Evolutionary conservation across 92 coral and sea anemone species (phyloP).

Genomic region (Pocillopora meandrina): DNA sequence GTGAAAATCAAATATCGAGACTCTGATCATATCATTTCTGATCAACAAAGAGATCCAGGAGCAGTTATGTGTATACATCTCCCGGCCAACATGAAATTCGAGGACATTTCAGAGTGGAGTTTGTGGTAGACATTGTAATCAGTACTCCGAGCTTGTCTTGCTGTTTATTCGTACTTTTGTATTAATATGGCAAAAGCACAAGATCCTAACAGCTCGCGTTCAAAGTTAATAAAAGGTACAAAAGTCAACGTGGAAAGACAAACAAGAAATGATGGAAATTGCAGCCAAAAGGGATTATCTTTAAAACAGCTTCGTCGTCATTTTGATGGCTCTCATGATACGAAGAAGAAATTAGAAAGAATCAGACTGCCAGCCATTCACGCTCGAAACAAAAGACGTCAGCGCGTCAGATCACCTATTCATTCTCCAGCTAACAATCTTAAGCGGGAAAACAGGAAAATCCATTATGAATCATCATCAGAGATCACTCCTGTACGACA

Average conservation of each 20-base stretch:
- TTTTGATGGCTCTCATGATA: conserved; percentile 8
- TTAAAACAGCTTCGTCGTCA: not conserved
- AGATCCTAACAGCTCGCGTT: not conserved
- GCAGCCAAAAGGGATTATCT: not conserved
- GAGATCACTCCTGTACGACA: not conserved
- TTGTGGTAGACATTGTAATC: not conserved
- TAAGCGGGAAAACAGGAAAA: not conserved
- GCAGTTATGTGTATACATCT: too few relatives aligned
- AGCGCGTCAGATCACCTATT: not conserved
- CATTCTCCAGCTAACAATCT: not conserved
- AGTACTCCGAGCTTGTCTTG: not conserved
- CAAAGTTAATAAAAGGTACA: not conserved
- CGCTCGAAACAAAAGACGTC: not conserved
- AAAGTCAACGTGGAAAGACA: not conserved
- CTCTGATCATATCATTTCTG: too few relatives aligned
- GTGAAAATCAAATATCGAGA: too few relatives aligned
- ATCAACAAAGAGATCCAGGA: too few relatives aligned
- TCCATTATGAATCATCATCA: not conserved
- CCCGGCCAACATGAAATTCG: too few relatives aligned
- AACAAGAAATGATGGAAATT: conserved; percentile 1
- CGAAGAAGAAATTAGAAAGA: not conserved
- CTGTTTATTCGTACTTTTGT: not conserved
- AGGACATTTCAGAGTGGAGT: not conserved
- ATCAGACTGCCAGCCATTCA: conserved; percentile 16
- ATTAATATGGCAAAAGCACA: not conserved